phyloP scores from a whole-genome alignment of 2,113 vertebrate genomes.

The Aramus guarauna region DNA sequence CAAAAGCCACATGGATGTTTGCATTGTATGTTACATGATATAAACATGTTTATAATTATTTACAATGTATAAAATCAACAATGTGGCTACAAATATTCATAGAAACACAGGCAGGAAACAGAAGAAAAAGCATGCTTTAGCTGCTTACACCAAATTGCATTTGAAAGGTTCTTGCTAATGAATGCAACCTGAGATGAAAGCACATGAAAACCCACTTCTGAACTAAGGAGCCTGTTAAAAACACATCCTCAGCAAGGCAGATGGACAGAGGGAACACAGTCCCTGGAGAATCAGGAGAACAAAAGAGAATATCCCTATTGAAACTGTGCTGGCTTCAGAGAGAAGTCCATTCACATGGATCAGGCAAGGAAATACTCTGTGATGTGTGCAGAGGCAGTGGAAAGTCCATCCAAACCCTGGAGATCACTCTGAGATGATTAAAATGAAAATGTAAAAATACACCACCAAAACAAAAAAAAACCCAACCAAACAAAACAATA shows the following conservation, averaged over 20 bases:
- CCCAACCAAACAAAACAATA: not conserved
- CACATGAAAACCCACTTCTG: not conserved
- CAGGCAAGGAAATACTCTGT: not conserved
- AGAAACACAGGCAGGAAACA: not conserved
- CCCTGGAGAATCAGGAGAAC: not conserved
- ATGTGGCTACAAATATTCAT: not conserved
- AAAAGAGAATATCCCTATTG: not conserved
- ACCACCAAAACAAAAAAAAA: accelerated
- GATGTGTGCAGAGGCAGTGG: not conserved
- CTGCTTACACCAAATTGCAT: not conserved
- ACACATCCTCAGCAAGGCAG: not conserved
- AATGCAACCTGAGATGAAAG: not conserved
- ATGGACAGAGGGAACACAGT: not conserved
- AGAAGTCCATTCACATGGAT: not conserved
- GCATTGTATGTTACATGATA: not conserved
- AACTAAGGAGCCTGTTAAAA: not conserved
- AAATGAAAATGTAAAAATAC: not conserved
- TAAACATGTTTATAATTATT: not conserved
- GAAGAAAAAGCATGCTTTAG: not conserved
- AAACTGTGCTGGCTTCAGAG: not conserved
- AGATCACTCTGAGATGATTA: not conserved
- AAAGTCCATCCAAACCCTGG: not conserved
- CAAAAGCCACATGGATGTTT: not conserved
- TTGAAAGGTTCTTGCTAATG: not conserved
- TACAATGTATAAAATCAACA: not conserved